A percentile compares a stretch with the other conserved stretches of the same genome.
phyloP scores from a whole-genome alignment of 2,113 vertebrate species.

The Agapornis roseicollis region DNA sequence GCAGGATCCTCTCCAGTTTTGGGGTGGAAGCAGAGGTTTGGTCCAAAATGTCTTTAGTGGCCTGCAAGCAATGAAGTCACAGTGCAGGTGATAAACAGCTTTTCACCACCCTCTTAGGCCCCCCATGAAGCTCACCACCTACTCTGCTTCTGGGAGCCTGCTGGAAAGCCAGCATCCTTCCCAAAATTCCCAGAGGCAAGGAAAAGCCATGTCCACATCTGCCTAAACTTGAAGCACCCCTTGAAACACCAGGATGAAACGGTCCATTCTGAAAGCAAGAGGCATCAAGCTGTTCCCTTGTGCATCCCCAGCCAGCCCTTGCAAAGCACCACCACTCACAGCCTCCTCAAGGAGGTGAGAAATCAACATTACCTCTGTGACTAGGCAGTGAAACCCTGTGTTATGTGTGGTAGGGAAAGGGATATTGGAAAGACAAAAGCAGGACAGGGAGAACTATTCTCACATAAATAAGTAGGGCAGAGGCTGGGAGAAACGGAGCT shows the following conservation, averaged over 20 bases:
- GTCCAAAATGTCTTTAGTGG: neutral
- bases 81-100: neutral
- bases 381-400: neutral
- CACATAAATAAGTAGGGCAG: neutral
- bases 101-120: neutral
- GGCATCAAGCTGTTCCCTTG: neutral
- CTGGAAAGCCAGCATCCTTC: neutral
- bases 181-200: neutral
- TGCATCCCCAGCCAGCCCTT: neutral
- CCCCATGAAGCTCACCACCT: neutral
- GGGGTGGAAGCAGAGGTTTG: neutral
- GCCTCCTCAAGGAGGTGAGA: neutral
- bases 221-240: neutral
- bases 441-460: neutral
- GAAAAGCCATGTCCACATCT: neutral
- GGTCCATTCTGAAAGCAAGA: neutral
- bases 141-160: neutral
- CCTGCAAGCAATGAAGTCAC: slow-evolving; percentile 14
- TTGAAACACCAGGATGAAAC: neutral
- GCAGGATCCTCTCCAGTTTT: neutral
- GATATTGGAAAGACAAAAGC: neutral
- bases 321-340: neutral
- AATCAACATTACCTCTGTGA: neutral
- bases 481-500: neutral
- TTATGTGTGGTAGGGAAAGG: accelerated